Percentiles rank a stretch among this genome's conserved stretches.
These are phyloP conservation scores for Acanthiza pusilla DNA, from an alignment of 2,797 vertebrate genomes.

Conservation along the genomic window DNA sequence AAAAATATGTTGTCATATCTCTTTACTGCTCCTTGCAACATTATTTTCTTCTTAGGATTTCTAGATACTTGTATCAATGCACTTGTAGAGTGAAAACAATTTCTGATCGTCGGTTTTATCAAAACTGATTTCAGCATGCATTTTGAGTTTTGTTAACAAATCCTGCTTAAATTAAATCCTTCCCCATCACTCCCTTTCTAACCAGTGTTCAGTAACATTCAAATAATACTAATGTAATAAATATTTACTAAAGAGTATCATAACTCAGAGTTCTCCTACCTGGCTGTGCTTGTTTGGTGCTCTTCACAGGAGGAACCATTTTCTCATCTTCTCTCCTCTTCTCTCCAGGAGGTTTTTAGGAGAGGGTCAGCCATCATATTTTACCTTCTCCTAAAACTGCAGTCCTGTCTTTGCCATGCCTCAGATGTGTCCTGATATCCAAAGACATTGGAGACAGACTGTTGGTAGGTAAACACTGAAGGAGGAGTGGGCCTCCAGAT, in stretches of 20 bases:
- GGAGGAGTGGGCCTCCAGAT: background rate
- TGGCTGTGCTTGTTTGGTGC: background rate
- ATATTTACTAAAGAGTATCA: background rate
- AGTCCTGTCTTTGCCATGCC: background rate
- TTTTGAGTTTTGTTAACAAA: background rate
- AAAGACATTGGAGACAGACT: background rate
- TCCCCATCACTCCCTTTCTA: background rate
- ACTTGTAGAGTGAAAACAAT: background rate
- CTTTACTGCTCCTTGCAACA: background rate
- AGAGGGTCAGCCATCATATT: background rate
- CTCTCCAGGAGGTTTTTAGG: background rate
- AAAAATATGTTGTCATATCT: background rate
- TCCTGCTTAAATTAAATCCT: background rate
- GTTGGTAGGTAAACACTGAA: background rate
- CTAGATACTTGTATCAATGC: background rate
- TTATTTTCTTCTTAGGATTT: slow-evolving; percentile 9
- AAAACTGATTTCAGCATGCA: background rate
- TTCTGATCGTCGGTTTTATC: slow-evolving; percentile 20
- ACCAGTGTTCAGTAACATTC: background rate
- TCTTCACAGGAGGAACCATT: background rate
- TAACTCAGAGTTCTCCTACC: slow-evolving; percentile 13
- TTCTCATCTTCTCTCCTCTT: background rate
- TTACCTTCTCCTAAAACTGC: background rate
- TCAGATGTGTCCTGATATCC: background rate
- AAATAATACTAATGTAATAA: background rate